Base-by-base conservation (phyloP, 2,888 invertebrate species). In the Campoplex capitator region DNA sequence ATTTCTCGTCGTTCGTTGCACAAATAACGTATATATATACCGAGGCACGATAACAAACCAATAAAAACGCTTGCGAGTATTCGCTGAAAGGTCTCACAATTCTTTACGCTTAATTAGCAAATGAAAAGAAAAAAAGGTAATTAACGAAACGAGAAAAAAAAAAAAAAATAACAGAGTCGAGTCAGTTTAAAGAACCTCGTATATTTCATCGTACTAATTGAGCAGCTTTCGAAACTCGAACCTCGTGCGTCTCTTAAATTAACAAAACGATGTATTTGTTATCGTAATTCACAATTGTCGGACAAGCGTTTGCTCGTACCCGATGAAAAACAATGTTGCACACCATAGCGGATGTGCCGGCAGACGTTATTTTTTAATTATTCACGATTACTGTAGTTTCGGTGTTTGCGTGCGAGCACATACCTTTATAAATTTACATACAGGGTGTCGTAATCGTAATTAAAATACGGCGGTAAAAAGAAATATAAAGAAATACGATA, bases 281-380 rank as follows among this genome's bases (percentile, higher is more conserved):
- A 75, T 83, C 62, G 45, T 51, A 77, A 81, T 84, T 73, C 67
- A 62, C 56, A 82, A 85, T 82, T 82, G 76, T 58, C 71, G 48
- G 51, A 71, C 38, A 16, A 45, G 65, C 56, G 62, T 62, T 32
- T 35, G 16, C 67, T n/a, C 35, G 54, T 18, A 68, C 32, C 16
- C 58, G 42, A 68, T 38, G 45, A 79, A 28, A 70, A 35, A 79
- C 70, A 70, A 58, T 28, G 18, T 79, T 78, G 54, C 45, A 42
- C n/a, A 3, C 11, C 23, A 23, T 23, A 45, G 58, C 58, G 28
- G 51, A 42, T 54, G 67, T 35, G 67, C 54, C 78, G 23, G 71
- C 56, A 62, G 48, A 42, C 51, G 32, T 65, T 38, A 23, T 80
- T 45, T 48, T 74, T 67, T 81, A 62, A 32, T 74, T 80, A 73